These are phyloP conservation scores for Aphidius colemani DNA, from an alignment of 2,888 invertebrate species.

Conservation along the genomic window DNA sequence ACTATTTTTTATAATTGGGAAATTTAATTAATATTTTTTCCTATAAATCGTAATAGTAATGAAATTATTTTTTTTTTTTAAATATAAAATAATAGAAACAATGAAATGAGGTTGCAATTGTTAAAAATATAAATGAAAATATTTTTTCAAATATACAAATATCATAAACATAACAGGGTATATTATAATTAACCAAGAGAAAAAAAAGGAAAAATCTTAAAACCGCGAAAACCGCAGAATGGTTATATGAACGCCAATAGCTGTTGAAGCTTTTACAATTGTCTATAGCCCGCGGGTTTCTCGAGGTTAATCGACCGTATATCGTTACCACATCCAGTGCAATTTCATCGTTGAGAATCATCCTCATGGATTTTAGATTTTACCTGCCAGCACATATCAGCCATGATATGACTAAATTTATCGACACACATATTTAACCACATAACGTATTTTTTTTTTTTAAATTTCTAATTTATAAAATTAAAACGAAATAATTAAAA, in stretches of 20 bases:
- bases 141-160: no score
- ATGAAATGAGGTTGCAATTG: no score
- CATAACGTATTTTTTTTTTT: slow-evolving; percentile 3
- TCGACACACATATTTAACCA: not conserved
- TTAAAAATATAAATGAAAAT: no score
- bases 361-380: slow-evolving; percentile 4
- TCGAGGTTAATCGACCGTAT: slow-evolving; percentile 14
- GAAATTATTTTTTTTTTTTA: no score
- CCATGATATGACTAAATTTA: slow-evolving; percentile 4
- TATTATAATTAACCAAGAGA: no score
- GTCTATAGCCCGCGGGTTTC: slow-evolving; percentile 2
- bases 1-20: no score
- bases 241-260: not conserved
- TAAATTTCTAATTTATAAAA: no score
- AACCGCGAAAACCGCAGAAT: not conserved
- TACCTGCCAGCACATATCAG: not conserved
- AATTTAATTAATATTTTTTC: no score
- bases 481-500: no score
- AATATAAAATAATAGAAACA: no score
- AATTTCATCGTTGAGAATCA: slow-evolving; percentile 11
- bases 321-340: slow-evolving; percentile 2
- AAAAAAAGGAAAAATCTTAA: not conserved
- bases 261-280: slow-evolving; percentile 3
- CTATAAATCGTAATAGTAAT: no score
- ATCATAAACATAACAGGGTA: no score